Percentiles rank a stretch among this genome's conserved stretches.
phyloP scores from a whole-genome alignment of 1,140 invertebrate genomes.

The Bombus soroeensis region DNA sequence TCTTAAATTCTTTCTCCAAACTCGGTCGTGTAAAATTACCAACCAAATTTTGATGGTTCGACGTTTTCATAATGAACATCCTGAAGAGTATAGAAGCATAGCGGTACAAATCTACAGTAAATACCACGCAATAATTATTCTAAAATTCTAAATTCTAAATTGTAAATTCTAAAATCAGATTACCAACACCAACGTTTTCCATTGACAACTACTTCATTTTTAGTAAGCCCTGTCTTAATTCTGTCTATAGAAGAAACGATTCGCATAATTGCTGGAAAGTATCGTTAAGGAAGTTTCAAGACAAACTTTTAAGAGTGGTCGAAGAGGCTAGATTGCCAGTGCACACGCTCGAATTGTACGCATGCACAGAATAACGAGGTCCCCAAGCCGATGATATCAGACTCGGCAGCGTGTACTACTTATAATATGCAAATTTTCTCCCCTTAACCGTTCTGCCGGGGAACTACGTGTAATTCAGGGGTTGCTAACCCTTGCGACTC shows the following conservation, averaged over 20 bases:
- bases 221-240: not conserved
- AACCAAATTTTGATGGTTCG: no score
- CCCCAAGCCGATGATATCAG: constrained; percentile 78
- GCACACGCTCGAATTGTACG: constrained; percentile 76
- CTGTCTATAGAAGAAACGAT: not conserved
- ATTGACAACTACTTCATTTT: not conserved
- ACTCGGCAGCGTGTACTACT: constrained; percentile 79
- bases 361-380: constrained; percentile 79
- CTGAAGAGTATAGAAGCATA: no score
- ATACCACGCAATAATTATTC: no score
- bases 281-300: constrained; percentile 49
- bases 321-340: constrained; percentile 67
- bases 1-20: no score
- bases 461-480: constrained; percentile 73
- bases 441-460: constrained; percentile 60
- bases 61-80: no score
- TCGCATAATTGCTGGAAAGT: constrained; percentile 24
- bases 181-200: not conserved
- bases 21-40: no score
- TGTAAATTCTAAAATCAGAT: not conserved
- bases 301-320: constrained; percentile 49
- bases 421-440: constrained; percentile 82
- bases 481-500: constrained; percentile 75
- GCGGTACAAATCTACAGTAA: no score
- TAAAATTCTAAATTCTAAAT: no score